Base-by-base conservation (phyloP, 1,140 invertebrate genomes). In the Drosophila bipectinata region DNA sequence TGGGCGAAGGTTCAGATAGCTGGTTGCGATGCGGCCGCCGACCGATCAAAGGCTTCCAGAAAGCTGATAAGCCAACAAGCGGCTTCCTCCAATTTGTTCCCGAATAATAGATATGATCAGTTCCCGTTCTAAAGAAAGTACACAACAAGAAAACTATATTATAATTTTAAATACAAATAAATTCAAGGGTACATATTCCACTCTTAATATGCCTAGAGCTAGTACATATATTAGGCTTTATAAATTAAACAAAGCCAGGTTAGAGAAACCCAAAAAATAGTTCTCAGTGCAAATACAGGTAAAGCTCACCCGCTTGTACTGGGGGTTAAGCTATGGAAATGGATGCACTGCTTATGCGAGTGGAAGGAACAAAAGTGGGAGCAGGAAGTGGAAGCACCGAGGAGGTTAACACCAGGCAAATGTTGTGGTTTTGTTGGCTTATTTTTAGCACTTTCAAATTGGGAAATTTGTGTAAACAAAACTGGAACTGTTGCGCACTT, bases 361-460 rank as follows among this genome's bases (percentile, higher is more conserved):
- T 44, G 41, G 58, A 39, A 24, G 58, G 15, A 66, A 49, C 45
- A 32, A 52, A 51, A 32, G 18, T 4, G n/a, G 28, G 7, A 30
- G n/a, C 5, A 51, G 12, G 12, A 14, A 7, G 24, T 8, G 8
- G n/a, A 9, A 12, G 32, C 57, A 14, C 30, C 10, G 14, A 44
- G 41, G 4, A 44, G 41, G 34, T 12, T 18, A 44, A 44, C n/a
- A 18, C 15, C 15, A 14, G 44, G 15, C 15, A 10, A 15, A 4
- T 66, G 21, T 64, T 71, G 52, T 49, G 63, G 52, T 57, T 71
- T 49, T 49, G 52, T 18, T 7, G 7, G 52, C 63, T 71, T 71
- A 71, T 71, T 71, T 71, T 57, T 71, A 71, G 67, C 67, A 21
- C 67, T 57, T 49, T 26, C 26, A 8, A 57, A 69, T 69, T 48